These are phyloP conservation scores for Caloenas nicobarica DNA, from an alignment of 2,113 vertebrate genomes.

Conservation along the genomic window DNA sequence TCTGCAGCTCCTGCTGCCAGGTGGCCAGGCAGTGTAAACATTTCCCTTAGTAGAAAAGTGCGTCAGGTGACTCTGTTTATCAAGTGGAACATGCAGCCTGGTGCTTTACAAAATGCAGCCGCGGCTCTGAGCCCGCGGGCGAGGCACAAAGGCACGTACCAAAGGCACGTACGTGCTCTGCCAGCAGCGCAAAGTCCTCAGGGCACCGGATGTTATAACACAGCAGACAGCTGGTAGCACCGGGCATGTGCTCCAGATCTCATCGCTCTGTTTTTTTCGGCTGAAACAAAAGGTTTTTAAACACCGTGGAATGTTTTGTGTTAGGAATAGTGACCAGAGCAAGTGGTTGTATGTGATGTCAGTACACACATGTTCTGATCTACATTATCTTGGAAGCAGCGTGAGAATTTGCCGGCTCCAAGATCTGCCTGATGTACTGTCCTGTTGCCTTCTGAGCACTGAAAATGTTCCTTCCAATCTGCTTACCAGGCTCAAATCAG, in stretches of 20 bases:
- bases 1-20: background rate
- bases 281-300: background rate
- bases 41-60: background rate
- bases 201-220: background rate
- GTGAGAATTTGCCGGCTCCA: background rate
- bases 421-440: rapidly evolving
- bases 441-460: background rate
- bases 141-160: rapidly evolving
- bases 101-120: rapidly evolving
- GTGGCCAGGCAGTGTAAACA: background rate
- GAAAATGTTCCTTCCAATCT: background rate
- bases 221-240: background rate
- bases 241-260: background rate
- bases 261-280: background rate
- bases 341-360: rapidly evolving
- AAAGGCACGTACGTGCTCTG: rapidly evolving
- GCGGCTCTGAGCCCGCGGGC: rapidly evolving
- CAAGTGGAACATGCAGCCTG: rapidly evolving
- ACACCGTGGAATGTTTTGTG: background rate
- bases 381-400: background rate
- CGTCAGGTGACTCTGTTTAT: background rate
- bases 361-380: rapidly evolving
- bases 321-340: background rate
- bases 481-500: background rate
- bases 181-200: background rate